Conservation (phyloP, 2,113 vertebrate genomes). For the Stomatorhinus ivindoensis region DNA sequence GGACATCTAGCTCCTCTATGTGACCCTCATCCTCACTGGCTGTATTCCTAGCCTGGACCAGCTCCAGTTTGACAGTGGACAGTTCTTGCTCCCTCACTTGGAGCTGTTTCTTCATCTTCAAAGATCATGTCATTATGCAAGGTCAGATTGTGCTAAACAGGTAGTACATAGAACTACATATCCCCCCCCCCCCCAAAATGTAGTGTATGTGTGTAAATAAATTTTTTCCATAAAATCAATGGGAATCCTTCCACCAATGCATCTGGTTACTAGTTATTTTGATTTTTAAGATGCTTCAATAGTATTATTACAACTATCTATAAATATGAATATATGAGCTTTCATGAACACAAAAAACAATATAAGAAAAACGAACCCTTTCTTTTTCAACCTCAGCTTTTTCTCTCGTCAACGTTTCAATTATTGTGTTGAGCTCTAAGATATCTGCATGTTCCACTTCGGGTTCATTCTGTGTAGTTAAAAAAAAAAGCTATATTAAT, state of each 20-base stretch:
- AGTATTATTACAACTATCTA: background rate
- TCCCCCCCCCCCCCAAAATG: too few species aligned
- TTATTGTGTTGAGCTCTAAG: conserved; percentile 62
- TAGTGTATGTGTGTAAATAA: too few species aligned
- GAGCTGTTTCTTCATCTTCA: too few species aligned
- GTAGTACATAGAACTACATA: background rate
- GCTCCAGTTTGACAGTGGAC: too few species aligned
- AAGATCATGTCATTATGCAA: background rate
- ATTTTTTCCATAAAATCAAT: background rate
- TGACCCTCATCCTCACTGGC: too few species aligned
- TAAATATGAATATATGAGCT: background rate
- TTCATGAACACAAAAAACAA: too few species aligned
- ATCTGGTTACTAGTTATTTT: background rate
- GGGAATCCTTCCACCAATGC: background rate
- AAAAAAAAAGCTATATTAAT: background rate
- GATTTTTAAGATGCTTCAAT: background rate
- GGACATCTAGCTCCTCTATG: too few species aligned
- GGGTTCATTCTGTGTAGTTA: conserved; percentile 37
- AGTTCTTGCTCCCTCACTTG: too few species aligned
- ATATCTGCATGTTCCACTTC: conserved; percentile 68
- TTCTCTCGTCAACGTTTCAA: conserved; percentile 59
- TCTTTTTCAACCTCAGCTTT: conserved; percentile 57
- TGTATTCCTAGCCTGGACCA: too few species aligned
- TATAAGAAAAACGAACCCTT: conserved; percentile 43
- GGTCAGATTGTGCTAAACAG: background rate